Percentiles rank a stretch among this genome's conserved stretches.
phyloP scores from a whole-genome alignment of 1,140 invertebrate species.

The Lordiphosa clarofinis region DNA sequence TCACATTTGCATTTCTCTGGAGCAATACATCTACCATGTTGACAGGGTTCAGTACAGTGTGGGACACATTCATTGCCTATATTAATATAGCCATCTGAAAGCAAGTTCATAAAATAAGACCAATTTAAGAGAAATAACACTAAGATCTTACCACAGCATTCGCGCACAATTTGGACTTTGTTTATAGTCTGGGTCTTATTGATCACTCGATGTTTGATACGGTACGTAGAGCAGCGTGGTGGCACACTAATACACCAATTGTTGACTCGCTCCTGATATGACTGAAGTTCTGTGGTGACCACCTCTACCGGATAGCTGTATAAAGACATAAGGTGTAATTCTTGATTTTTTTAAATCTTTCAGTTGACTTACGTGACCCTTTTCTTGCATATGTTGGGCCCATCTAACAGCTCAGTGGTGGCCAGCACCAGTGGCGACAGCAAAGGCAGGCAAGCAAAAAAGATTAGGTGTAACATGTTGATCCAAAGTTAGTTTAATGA shows the following conservation, averaged over 20 bases:
- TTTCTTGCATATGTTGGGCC: conserved; percentile 70
- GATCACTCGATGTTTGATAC: conserved; percentile 86
- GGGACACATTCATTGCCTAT: conserved; percentile 87
- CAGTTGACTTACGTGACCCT: conserved; percentile 51
- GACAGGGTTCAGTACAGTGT: conserved; percentile 89
- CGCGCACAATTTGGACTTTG: conserved; percentile 88
- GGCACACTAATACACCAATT: conserved; percentile 92
- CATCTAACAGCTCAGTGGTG: conserved; percentile 50
- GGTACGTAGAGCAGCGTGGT: conserved; percentile 92
- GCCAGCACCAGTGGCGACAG: conserved; percentile 11
- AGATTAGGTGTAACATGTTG: conserved; percentile 30
- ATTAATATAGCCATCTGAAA: conserved; percentile 84
- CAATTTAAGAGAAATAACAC: not conserved
- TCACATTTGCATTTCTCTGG: conserved; percentile 93
- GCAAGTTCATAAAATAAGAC: too few relatives aligned
- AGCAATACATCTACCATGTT: conserved; percentile 90
- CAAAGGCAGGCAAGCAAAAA: conserved; percentile 1
- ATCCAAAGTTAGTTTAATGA: conserved; percentile 6
- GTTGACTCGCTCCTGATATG: conserved; percentile 89
- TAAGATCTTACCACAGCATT: conserved; percentile 87
- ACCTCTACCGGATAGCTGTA: conserved; percentile 66
- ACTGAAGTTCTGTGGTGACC: conserved; percentile 86
- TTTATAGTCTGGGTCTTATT: conserved; percentile 86
- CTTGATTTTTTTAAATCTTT: not conserved
- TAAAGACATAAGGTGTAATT: not conserved